Evolutionary conservation across 2,888 invertebrate genomes (phyloP), one percentile per base, ranked within the genome.

Genomic region (Hoplodrina ambigua): DNA sequence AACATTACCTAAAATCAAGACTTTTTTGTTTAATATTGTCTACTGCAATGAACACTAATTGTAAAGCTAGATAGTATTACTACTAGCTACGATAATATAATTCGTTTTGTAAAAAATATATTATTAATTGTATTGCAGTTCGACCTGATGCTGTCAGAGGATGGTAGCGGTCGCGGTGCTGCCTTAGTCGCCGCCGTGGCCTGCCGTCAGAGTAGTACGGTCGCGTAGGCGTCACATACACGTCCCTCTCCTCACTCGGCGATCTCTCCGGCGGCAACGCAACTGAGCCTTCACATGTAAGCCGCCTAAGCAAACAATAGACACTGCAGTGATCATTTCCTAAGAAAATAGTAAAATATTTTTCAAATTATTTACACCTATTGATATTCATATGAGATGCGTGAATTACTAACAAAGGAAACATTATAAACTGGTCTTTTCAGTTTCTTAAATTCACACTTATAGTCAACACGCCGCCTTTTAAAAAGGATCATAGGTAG

Each of bases 181-280:
- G 99, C 99, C 72, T 95, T 99, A 65, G 99, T 99, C 17, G 99
- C 99, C n/a, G 99, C 99, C 13, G 99, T 99, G 50, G 98, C 98
- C 56, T 97, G 97, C 85, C 96, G 97, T 86, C 97, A 97, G 87
- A 88, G 90, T 19, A 11, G 15, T 49, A 50, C 64, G 30, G 78
- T 83, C 63, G 88, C 89, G 86, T 92, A 91, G 81, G 57, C 53
- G 20, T 11, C 49, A 7, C 30, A 53, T 44, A 46, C 37, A 13
- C 56, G 52, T 5, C 59, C 64, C 50, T 64, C 63, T 64, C 61
- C 65, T 58, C 75, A 68, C 75, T 57, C 54, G 72, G 85, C 86
- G 78, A 84, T 86, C 87, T 87, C 88, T 86, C 85, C 87, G 72
- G 83, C 56, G 72, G 70, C 78, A 65, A 76, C 68, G 67, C 78